Base-by-base conservation (phyloP, 30 jellyfish, hydroid and myxozoan species). In the Hydractinia echinata region DNA sequence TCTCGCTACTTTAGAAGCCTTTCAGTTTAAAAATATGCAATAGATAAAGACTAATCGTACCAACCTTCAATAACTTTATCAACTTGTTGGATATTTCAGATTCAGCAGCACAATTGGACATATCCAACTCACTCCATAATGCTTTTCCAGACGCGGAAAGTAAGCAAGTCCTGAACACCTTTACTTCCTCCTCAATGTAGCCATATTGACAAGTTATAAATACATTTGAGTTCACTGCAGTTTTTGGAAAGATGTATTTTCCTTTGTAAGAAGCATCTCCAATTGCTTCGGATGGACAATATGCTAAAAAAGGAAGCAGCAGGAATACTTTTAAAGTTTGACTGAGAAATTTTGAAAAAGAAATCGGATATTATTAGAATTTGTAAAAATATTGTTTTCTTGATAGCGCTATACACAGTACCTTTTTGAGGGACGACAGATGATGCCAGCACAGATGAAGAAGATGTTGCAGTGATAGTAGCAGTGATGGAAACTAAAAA, bases 21-120 rank as follows among this genome's bases (percentile, higher is more conserved):
- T 30, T 30, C 44, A 30, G 44, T 30, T 30, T 30, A 30, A 30
- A 30, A 30, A 30, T 30, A 30, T 30, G 44, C 44, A 30, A 30
- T 30, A 30, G 2, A 30, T 0, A 30, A 30, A 30, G 44, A 30
- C 2, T 30, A 58, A 0, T 58, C 3, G 15, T 16, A 64, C 74
- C 0, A n/a, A 64, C 74, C 39, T 64, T 51, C 39, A 64, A 13
- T 64, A 64, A 64, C 16, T 64, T 13, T 51, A 64, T 44, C 16
- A 64, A 64, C 0, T 64, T 44, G 74, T 64, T 64, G 19, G 74
- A 64, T n/a, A 64, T n/a, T 64, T 0, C 7, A 1, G 74, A 64
- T 13, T 64, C 4, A n/a, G 74, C 74, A 7, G 74, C 19, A 64
- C 74, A 64, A 44, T n/a, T 64, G 74, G 74, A n/a, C 74, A 64